phyloP scores from a whole-genome alignment of 2,113 vertebrate genomes.

The Hydrochoerus hydrochaeris region DNA sequence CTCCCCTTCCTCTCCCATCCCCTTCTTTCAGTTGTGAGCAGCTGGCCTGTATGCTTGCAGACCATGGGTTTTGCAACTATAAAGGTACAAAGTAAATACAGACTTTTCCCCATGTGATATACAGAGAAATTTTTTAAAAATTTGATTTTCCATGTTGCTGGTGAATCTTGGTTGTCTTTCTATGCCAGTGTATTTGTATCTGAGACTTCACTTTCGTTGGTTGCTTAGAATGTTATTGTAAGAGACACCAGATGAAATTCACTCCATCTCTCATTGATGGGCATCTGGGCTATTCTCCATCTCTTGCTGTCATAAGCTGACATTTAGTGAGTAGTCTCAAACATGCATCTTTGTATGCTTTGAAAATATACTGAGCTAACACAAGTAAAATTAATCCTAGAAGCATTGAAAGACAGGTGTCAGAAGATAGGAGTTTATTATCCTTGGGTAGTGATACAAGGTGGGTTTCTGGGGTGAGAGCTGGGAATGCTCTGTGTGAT shows the following conservation, averaged over 20 bases:
- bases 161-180: background rate
- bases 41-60: background rate
- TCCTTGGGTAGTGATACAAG: background rate
- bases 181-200: background rate
- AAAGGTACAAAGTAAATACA: background rate
- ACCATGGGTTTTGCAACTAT: background rate
- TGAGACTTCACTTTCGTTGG: background rate
- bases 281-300: background rate
- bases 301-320: background rate
- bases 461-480: background rate
- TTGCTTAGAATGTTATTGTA: background rate
- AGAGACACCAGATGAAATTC: background rate
- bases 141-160: background rate
- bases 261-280: background rate
- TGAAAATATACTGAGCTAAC: background rate
- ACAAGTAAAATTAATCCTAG: background rate
- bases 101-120: background rate
- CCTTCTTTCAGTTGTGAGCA: background rate
- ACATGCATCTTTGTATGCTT: background rate
- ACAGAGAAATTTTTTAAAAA: background rate
- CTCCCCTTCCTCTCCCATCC: background rate
- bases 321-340: background rate
- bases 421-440: background rate
- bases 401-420: background rate
- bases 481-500: background rate